These are phyloP conservation scores for Bilobella aurantiaca DNA, from an alignment of 1,140 invertebrate genomes.

Conservation along the genomic window DNA sequence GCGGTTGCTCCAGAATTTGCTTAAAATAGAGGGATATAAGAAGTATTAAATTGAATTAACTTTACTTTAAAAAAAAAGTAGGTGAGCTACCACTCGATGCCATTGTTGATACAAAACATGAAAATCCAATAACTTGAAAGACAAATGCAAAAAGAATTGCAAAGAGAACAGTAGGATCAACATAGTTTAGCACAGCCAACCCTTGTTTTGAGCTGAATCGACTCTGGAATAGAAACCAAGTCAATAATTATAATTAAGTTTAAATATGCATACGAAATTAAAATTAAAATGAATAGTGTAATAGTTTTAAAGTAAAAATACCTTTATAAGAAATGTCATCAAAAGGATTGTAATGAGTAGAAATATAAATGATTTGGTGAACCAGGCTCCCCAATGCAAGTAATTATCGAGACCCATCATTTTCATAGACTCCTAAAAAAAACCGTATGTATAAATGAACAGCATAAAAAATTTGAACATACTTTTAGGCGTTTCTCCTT, in stretches of 20 bases:
- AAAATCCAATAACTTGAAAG: conserved; percentile 51
- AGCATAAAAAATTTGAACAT: conserved; percentile 2
- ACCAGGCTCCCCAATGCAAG: conserved; percentile 47
- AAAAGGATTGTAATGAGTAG: conserved; percentile 29
- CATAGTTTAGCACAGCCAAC: conserved; percentile 45
- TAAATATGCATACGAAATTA: not conserved
- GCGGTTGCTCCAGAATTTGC: conserved; percentile 61
- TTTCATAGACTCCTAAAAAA: conserved; percentile 43
- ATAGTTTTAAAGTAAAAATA: no score
- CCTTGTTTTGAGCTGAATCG: conserved; percentile 11
- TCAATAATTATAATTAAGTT: not conserved
- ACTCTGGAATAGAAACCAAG: not conserved
- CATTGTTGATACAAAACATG: conserved; percentile 56
- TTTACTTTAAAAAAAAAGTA: not conserved
- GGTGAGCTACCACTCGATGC: conserved; percentile 52
- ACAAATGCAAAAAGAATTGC: conserved; percentile 50
- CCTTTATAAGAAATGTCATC: conserved; percentile 9
- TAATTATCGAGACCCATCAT: conserved; percentile 48
- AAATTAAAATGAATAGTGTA: not conserved
- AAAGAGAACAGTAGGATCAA: conserved; percentile 48
- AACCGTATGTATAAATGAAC: not conserved
- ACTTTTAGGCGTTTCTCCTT: conserved; percentile 49
- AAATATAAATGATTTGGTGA: conserved; percentile 43
- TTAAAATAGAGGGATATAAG: not conserved
- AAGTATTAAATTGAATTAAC: not conserved